Evolutionary conservation across 1,140 invertebrate genomes (phyloP), one percentile per base, ranked within the genome.

Genomic region (Eriosoma lanigerum): DNA sequence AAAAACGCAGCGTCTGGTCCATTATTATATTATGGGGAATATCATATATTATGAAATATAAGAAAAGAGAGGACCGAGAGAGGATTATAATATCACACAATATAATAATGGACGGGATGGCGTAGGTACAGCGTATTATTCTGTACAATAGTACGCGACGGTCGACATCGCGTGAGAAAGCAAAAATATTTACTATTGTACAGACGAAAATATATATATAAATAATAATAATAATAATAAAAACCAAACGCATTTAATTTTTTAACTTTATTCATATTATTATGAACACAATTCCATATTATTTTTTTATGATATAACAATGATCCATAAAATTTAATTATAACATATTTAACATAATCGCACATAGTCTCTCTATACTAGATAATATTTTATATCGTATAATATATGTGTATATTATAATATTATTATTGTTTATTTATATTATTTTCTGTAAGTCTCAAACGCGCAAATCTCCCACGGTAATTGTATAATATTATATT

Each of bases 261-360:
- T 75, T 75, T 38, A 75, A 75, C 72, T 75, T 75, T 75, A 75
- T 75, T 75, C 48, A 32, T 70, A n/a, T n/a, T 54, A 54, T 54
- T 54, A 58, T 75, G 72, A 75, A 75, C 72, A 75, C 72, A 75
- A 75, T 75, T 75, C 13, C 72, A 75, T 75, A 75, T 58, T n/a
- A n/a, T n/a, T n/a, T 75, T 56, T 75, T 38, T 75, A 75, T 58
- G 52, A 56, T 58, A 75, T 75, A 75, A 75, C 72, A 75, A 75
- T 75, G n/a, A 75, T 75, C n/a, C 52, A 75, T 75, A 75, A 75
- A 75, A 75, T 75, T 75, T 75, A 75, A 75, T 52, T 29, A 44
- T 75, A 75, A 75, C 72, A 75, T 75, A 38, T 58, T 56, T 75
- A 75, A 75, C 72, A 75, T 38, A 58, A 75, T 75, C 72, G 72